Evolutionary conservation across 2,888 invertebrate species (phyloP), one percentile per base, ranked within the genome.

Genomic region (Plemyria rubiginata): DNA sequence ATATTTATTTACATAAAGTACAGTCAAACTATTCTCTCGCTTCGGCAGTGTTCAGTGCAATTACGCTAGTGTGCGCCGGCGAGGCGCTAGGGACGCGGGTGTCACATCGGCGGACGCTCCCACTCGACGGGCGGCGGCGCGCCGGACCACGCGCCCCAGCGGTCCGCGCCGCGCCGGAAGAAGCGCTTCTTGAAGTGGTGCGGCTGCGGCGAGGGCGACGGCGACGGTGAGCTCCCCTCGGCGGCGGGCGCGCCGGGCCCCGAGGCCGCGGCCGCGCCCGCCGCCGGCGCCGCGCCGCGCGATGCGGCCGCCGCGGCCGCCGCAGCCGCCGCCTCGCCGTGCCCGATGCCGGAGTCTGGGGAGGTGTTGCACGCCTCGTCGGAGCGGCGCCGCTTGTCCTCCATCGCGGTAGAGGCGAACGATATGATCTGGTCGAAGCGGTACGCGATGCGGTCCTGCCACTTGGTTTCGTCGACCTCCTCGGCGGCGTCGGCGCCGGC

Each of bases 341-440:
- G 96, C 61, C 97, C 97, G 72, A 97, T 96, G 73, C 97, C 97
- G 51, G 85, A 86, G 88, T 97, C 97, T 11, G 97, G 97, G 70
- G 97, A 97, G 52, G 97, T 97, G 85, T 97, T 97, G 82, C 96
- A 96, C 76, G 96, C 85, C 74, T 96, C 96, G 87, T 97, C 97
- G 45, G 97, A 97, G 65, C 97, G 94, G 65, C 97, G 94, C 62
- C 97, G 94, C 80, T 97, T 95, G 88, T 97, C 96, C 84, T 97
- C 98, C 84, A 98, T 94, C 80, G 98, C 98, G 13, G 97, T 98
- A 45, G 98, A 97, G 53, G 98, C 98, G 84, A 98, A 97, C 64
- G 98, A 98, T 72, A 98, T 97, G 77, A 98, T 94, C 72, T 98
- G 96, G 91, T 98, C 98, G 93, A 99, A 98, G 57, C 98, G 97